Evolutionary conservation across 2,888 invertebrate species (phyloP).

Genomic region (Cryptocephalus moraei): DNA sequence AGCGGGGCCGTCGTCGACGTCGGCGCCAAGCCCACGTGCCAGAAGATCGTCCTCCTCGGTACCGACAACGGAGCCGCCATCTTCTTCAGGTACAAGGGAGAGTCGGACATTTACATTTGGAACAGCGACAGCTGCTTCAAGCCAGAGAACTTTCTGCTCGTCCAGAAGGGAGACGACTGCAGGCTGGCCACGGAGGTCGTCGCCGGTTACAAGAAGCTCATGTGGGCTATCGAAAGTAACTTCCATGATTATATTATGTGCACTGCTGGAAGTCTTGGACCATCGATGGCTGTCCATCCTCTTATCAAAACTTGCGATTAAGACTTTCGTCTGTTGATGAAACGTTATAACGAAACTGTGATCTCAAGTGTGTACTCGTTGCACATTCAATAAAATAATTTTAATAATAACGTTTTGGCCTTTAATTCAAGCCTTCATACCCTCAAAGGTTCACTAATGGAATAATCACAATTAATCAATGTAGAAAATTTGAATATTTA

Average conservation of each 20-base stretch:
- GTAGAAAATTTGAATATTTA: too few relatives aligned
- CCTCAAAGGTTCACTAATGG: too few relatives aligned
- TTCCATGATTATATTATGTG: constrained; percentile 54
- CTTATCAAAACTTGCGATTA: constrained; percentile 42
- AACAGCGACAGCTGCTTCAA: constrained; percentile 48
- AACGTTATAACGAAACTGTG: constrained; percentile 10
- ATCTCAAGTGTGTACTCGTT: constrained; percentile 9
- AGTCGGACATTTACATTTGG: constrained; percentile 54
- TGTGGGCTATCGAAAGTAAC: constrained; percentile 58
- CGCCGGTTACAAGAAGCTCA: constrained; percentile 42
- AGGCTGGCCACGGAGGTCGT: constrained; percentile 51
- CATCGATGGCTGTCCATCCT: constrained; percentile 50
- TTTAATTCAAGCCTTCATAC: neutral
- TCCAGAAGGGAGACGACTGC: constrained; percentile 49
- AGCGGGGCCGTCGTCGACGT: constrained; percentile 48
- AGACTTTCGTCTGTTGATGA: constrained; percentile 6
- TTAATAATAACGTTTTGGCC: neutral
- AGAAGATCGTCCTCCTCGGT: constrained; percentile 47
- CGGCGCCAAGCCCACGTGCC: constrained; percentile 36
- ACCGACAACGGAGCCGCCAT: constrained; percentile 49
- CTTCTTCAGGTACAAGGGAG: constrained; percentile 53
- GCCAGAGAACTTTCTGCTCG: constrained; percentile 45
- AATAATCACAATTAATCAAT: too few relatives aligned
- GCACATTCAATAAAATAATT: constrained; percentile 9
- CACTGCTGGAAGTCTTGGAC: constrained; percentile 50